Percentiles rank a stretch among this genome's conserved stretches.
Evolutionary conservation across 2,113 vertebrate species (phyloP).

Genomic region (Colaptes auratus): DNA sequence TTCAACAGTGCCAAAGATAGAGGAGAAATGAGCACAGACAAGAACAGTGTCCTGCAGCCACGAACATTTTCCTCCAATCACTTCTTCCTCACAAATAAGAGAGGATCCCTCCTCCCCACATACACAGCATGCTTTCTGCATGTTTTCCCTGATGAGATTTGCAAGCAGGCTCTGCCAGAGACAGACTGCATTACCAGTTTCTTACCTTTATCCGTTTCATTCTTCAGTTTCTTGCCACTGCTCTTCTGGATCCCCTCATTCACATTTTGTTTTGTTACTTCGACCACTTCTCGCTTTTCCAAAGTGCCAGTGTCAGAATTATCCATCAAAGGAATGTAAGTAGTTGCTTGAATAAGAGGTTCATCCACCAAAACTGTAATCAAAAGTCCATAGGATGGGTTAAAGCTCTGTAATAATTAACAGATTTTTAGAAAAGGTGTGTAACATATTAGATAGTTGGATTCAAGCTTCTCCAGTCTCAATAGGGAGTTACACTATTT

Average conservation of each 20-base stretch:
- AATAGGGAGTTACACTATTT: background rate
- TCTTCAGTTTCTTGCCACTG: conserved; percentile 89
- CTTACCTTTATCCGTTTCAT: conserved; percentile 91
- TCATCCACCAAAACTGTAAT: conserved; percentile 83
- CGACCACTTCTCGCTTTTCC: conserved; percentile 81
- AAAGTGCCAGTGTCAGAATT: conserved; percentile 75
- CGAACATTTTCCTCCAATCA: background rate
- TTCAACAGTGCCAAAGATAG: background rate
- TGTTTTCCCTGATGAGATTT: background rate
- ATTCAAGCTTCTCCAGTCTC: background rate
- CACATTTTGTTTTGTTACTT: conserved; percentile 68
- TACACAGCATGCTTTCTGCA: too few species aligned
- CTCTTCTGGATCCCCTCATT: conserved; percentile 82
- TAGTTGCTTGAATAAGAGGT: conserved; percentile 79
- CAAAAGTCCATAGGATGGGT: conserved; percentile 41
- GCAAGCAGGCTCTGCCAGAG: background rate
- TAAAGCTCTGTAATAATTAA: background rate
- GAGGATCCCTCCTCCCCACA: background rate
- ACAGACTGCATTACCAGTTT: background rate
- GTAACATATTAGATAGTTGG: background rate
- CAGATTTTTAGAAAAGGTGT: background rate
- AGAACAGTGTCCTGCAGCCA: background rate
- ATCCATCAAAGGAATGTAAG: conserved; percentile 81
- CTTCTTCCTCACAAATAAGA: background rate
- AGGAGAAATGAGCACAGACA: background rate